Evolutionary conservation across 2,888 invertebrate species (phyloP), one percentile per base, ranked within the genome.

Genomic region (Luperina nickerlii): DNA sequence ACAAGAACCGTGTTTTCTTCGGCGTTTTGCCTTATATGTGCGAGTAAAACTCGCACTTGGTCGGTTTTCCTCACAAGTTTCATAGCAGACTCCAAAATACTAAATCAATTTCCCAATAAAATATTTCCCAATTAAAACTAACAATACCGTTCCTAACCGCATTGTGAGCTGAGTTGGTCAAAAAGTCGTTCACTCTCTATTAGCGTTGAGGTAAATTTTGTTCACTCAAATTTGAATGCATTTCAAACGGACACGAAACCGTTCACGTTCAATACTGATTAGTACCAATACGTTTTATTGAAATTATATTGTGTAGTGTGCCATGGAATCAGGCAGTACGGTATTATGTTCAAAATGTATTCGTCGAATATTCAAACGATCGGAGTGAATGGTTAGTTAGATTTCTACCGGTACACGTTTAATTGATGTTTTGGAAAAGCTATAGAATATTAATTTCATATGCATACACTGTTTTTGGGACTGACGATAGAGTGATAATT

Each of bases 271-370:
- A 62, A 78, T 65, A 51, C 69, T 76, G 74, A 86, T 88, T 84
- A 81, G 78, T 69, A 78, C 71, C 76, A 80, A 77, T 79, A 73
- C 78, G 78, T 87, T 86, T 86, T 71, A 87, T 88, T 86, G 88
- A 83, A 86, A 88, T 87, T 83, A 86, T 83, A 81, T 76, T 79
- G 78, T 79, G 63, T 75, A 45, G 71, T 62, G 69, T 62, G 66
- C 38, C 32, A 57, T 82, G 57, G 74, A 79, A 87, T 79, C 71
- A 76, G 38, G 63, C 15, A 38, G 62, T 32, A 13, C 5, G 15
- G 38, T 62, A 24, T 74, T 74, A 54, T 74, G 32, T 75, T 62
- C 11, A 27, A 7, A 79, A 79, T 75, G 62, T 68, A 57, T 74
- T 84, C 32, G 80, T 8, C 15, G 71, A 68, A 76, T 71, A 65